A percentile compares a stretch with the other conserved stretches of the same genome.
phyloP scores from a whole-genome alignment of 2,797 vertebrate species.

The Pogoniulus pusillus region DNA sequence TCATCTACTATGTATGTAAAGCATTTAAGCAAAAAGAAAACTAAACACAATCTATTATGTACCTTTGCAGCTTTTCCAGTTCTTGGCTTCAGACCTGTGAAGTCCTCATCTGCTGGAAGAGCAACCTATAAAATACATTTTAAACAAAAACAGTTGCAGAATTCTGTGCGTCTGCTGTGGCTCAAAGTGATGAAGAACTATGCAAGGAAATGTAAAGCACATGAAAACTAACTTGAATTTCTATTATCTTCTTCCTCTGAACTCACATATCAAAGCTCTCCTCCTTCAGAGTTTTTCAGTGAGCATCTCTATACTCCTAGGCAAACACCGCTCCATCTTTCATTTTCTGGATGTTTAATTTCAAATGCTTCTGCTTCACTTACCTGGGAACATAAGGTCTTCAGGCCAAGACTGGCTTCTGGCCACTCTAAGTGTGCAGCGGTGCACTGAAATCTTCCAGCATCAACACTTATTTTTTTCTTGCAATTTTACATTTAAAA shows the following conservation, averaged over 20 bases:
- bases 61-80: conserved; percentile 97
- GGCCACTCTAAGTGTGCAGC: neutral
- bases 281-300: neutral
- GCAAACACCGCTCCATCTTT: neutral
- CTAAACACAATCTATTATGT: neutral
- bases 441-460: neutral
- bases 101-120: conserved; percentile 86
- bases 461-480: neutral
- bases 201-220: neutral
- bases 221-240: neutral
- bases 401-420: neutral
- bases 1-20: neutral
- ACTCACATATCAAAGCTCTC: neutral
- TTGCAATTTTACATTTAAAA: neutral
- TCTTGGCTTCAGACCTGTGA: conserved; percentile 85
- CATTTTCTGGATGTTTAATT: neutral
- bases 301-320: neutral
- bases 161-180: neutral
- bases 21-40: neutral
- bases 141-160: neutral
- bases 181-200: neutral
- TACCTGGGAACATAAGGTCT: neutral
- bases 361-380: neutral
- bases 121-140: conserved; percentile 83
- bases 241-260: neutral